Evolutionary conservation across 2,797 vertebrate genomes (phyloP), one percentile per base, ranked within the genome.

Genomic region (Eospalax fontanierii): DNA sequence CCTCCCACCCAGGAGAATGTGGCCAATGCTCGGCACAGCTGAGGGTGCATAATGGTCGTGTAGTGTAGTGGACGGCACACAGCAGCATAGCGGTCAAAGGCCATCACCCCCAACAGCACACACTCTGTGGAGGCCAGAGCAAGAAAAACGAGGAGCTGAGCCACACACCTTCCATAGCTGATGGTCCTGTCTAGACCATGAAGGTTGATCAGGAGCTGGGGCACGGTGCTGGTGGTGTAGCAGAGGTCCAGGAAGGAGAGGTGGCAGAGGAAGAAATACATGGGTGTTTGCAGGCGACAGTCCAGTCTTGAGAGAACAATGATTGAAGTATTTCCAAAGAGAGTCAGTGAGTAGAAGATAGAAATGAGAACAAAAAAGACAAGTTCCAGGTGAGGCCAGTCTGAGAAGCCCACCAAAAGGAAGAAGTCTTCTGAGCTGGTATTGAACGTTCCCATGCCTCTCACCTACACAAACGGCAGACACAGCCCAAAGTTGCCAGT

Each of bases 201-300:
- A 15, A 97, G 93, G 57, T 93, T 89, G 26, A 86, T 57, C 22
- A 96, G 78, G 10, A 94, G 78, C 80, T 96, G 93, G 22, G 90
- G 91, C 65, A 97, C 78, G 3, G 81, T 95, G 24, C 93, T 94
- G 26, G 94, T 96, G 38, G 93, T 97, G 65, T 97, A 97, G 35
- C 96, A 97, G 91, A 98, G 96, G 38, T 97, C 97, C 35, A 98
- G 88, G 81, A 97, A 95, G 35, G 97, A 96, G 61, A 98, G 81
- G 50, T 98, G 96, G 0, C 90, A 75, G 57, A 97, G 95, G 30
- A 98, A 97, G 89, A 97, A 97, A 75, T 98, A 97, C 97, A 97
- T 97, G 10, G 97, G 87, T 0, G 87, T 89, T 26, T 46, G 87
- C 35, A 89, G 4, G 11, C 75, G 46, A 7, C 57, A 4, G n/a